These are phyloP conservation scores for Alosa sapidissima DNA, from an alignment of 2,797 vertebrate genomes.

Conservation along the genomic window DNA sequence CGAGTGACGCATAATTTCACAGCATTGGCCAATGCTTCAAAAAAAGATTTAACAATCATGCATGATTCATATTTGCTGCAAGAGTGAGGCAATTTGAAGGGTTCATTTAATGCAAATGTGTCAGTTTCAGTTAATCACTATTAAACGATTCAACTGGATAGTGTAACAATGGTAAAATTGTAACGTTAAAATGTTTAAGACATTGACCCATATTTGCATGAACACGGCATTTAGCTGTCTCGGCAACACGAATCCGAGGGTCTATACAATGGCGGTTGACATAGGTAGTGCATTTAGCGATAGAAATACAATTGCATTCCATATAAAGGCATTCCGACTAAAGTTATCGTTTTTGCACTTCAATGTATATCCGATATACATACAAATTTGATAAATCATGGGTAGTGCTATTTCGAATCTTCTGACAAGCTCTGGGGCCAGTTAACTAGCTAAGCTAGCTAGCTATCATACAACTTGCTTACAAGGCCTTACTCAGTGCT, in stretches of 20 bases:
- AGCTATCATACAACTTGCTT: conserved; percentile 3
- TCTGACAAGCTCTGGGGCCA: not conserved
- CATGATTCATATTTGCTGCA: not conserved
- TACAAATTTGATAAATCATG: not conserved
- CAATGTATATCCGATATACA: not conserved
- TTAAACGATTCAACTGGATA: not conserved
- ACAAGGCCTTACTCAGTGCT: not conserved
- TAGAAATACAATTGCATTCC: not conserved
- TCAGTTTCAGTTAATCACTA: not conserved
- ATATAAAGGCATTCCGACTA: not conserved
- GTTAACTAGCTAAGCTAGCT: conserved; percentile 8
- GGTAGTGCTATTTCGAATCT: not conserved
- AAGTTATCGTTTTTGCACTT: not conserved
- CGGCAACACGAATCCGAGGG: not conserved
- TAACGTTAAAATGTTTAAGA: not conserved
- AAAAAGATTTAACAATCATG: not conserved
- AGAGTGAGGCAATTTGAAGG: not conserved
- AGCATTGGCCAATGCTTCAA: not conserved
- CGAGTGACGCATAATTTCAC: not conserved
- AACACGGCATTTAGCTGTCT: not conserved
- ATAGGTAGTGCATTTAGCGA: not conserved
- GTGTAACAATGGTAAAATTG: not conserved
- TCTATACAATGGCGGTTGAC: not conserved
- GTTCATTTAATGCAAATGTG: not conserved
- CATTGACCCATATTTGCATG: conserved; percentile 16